These are phyloP conservation scores for Oasisia sp. DNA, from an alignment of 2,888 invertebrate species.

Conservation along the genomic window DNA sequence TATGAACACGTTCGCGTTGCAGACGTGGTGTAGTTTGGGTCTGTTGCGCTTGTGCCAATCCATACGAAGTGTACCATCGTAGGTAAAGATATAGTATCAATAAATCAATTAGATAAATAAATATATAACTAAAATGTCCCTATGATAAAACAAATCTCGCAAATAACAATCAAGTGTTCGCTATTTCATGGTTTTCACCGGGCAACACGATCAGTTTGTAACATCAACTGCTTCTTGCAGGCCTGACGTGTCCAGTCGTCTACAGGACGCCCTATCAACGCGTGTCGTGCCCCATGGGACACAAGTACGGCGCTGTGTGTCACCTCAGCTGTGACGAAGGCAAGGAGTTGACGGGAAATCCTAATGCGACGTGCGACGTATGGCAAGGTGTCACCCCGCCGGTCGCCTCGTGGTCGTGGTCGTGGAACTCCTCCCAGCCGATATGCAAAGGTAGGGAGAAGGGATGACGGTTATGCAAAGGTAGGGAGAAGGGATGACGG, in stretches of 20 bases:
- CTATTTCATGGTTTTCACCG: too few relatives aligned
- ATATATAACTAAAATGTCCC: too few relatives aligned
- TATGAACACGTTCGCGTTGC: too few relatives aligned
- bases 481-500: neutral
- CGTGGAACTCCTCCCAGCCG: neutral
- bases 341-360: neutral
- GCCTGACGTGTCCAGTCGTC: neutral
- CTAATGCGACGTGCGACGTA: neutral
- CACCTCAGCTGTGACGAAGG: slow-evolving; percentile 18
- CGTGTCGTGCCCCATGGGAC: neutral
- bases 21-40: too few relatives aligned
- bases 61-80: too few relatives aligned
- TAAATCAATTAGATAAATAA: too few relatives aligned
- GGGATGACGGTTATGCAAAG: neutral
- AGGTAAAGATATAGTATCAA: too few relatives aligned
- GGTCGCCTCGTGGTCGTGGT: neutral
- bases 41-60: too few relatives aligned
- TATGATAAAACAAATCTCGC: too few relatives aligned
- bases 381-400: neutral
- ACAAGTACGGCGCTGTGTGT: neutral
- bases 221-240: neutral
- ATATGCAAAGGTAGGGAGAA: neutral
- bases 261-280: neutral
- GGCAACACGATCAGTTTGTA: too few relatives aligned
- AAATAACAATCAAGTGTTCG: too few relatives aligned